These are phyloP conservation scores for Nerophis lumbriciformis DNA, from an alignment of 2,113 vertebrate genomes.

Conservation along the genomic window DNA sequence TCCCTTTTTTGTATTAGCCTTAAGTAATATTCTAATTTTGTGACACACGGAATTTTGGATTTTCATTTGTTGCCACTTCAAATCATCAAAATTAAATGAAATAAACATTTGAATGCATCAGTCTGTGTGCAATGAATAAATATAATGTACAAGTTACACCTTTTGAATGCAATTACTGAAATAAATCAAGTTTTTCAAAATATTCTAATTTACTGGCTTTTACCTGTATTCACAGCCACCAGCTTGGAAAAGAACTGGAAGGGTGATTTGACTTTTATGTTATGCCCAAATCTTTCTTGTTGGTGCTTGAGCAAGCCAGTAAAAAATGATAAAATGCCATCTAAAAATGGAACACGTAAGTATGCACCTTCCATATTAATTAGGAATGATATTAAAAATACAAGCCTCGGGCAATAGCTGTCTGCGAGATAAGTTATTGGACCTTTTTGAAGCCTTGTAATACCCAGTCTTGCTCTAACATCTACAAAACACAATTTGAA, in stretches of 20 bases:
- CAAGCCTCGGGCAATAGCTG: background rate
- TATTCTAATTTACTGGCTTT: too few relatives aligned
- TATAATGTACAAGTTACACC: too few relatives aligned
- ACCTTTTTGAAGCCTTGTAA: background rate
- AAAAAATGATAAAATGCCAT: background rate
- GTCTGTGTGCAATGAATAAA: too few relatives aligned
- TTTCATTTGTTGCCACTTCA: too few relatives aligned
- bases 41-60: too few relatives aligned
- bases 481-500: conserved; percentile 8
- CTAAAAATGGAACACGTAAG: background rate
- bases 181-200: too few relatives aligned
- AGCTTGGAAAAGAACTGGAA: background rate
- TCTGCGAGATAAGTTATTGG: background rate
- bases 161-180: too few relatives aligned
- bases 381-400: conserved; percentile 2
- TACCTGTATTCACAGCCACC: too few relatives aligned
- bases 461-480: conserved; percentile 2
- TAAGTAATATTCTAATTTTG: too few relatives aligned
- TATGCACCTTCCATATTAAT: background rate
- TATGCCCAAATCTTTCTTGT: background rate
- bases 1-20: too few relatives aligned
- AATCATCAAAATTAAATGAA: too few relatives aligned
- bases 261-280: background rate
- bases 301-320: background rate
- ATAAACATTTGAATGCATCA: too few relatives aligned